phyloP scores from a whole-genome alignment of 1,140 invertebrate species.

The Zaprionus lachaisei region DNA sequence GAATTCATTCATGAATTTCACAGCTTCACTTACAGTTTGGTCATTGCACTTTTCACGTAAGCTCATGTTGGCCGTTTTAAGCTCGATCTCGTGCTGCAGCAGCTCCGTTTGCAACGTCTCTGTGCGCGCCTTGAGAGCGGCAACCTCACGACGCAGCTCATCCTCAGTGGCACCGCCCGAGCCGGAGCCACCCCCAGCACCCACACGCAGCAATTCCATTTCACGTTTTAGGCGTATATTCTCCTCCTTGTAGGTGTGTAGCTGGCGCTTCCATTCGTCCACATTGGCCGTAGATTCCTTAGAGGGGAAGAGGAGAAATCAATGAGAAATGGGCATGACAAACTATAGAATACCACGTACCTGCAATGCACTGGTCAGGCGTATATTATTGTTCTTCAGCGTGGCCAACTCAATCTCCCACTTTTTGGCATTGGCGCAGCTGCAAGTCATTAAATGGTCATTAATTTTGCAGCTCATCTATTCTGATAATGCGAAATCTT shows the following conservation, averaged over 20 bases:
- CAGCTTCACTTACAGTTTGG: conserved; percentile 64
- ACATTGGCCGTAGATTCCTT: conserved; percentile 97
- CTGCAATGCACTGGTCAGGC: conserved; percentile 97
- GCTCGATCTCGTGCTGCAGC: conserved; percentile 81
- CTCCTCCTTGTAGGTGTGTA: conserved; percentile 98
- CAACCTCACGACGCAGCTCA: conserved; percentile 81
- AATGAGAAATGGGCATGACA: neutral
- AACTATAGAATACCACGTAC: conserved; percentile 38
- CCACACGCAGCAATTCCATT: conserved; percentile 73
- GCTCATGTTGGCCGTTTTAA: conserved; percentile 79
- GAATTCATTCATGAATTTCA: conserved; percentile 1
- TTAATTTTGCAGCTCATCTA: conserved; percentile 1
- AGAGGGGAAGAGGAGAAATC: neutral
- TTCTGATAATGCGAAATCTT: too few species aligned
- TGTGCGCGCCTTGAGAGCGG: conserved; percentile 77
- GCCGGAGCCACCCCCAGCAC: conserved; percentile 54
- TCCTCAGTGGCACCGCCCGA: conserved; percentile 69
- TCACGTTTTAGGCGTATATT: conserved; percentile 92
- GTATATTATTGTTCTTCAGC: conserved; percentile 97
- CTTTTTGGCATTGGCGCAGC: conserved; percentile 98
- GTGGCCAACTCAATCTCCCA: conserved; percentile 99
- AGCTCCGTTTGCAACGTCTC: conserved; percentile 80
- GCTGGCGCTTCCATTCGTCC: conserved; percentile 98
- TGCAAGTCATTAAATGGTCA: conserved; percentile 84
- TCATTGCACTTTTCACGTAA: conserved; percentile 83